Percentiles rank a stretch among this genome's conserved stretches.
These are phyloP conservation scores for Eupithecia dodoneata DNA, from an alignment of 2,888 invertebrate species.

Conservation along the genomic window DNA sequence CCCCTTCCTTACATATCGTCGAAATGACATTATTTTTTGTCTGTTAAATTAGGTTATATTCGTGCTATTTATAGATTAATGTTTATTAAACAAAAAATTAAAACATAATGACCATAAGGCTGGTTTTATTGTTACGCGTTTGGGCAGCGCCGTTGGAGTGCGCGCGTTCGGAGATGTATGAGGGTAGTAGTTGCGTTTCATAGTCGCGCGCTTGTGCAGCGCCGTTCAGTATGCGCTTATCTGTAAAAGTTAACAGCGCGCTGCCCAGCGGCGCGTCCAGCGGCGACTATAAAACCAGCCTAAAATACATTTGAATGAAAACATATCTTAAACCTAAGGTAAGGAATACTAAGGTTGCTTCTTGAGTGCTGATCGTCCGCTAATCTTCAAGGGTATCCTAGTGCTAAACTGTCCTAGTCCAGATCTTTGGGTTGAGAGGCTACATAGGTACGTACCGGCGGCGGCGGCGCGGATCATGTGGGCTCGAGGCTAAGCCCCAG, in stretches of 20 bases:
- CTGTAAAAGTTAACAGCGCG: no score
- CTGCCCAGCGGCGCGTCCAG: no score
- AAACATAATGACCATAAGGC: background rate
- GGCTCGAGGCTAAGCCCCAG: constrained; percentile 71
- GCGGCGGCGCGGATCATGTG: constrained; percentile 61
- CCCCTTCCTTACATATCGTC: background rate
- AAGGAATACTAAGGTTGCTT: background rate
- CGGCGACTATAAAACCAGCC: no score
- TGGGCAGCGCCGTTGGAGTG: no score
- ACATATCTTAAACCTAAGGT: background rate
- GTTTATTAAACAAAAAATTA: background rate
- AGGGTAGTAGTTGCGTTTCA: no score
- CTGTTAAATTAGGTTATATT: background rate
- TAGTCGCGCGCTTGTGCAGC: no score
- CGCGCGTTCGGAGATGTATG: no score
- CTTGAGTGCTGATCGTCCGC: background rate
- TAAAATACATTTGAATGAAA: background rate
- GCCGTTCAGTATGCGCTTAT: no score
- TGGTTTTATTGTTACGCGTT: no score
- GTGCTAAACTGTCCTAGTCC: constrained; percentile 18
- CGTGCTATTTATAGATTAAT: background rate
- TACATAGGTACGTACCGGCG: constrained; percentile 8
- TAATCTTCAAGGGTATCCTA: constrained; percentile 9
- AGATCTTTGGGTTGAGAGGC: constrained; percentile 26
- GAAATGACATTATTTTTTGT: background rate